Evolutionary conservation across 2,797 vertebrate genomes (phyloP).

Genomic region (Zonotrichia albicollis): DNA sequence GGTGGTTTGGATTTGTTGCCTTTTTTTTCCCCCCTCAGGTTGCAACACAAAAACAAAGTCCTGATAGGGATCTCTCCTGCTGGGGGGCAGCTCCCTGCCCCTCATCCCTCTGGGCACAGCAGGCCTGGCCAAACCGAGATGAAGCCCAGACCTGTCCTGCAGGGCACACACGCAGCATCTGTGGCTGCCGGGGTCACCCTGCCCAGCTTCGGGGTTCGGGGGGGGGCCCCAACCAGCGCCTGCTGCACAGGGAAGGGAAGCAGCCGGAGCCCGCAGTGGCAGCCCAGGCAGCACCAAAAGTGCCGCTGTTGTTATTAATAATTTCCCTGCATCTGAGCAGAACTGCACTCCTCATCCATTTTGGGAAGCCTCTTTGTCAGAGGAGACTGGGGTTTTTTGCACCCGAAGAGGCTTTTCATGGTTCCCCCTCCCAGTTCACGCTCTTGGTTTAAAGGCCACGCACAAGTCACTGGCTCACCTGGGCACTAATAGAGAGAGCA

Average conservation of each 20-base stretch:
- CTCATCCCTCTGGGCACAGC: not conserved
- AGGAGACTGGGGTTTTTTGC: not conserved
- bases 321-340: slow-evolving; percentile 24
- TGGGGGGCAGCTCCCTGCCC: slow-evolving; percentile 4
- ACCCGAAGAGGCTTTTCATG: not conserved
- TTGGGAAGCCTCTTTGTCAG: slow-evolving; percentile 25
- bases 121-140: not conserved
- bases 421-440: not conserved
- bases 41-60: slow-evolving; percentile 40
- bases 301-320: not conserved
- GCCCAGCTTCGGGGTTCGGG: not conserved
- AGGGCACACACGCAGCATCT: not conserved
- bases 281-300: not conserved
- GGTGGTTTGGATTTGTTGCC: not conserved
- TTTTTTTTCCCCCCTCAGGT: not conserved
- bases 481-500: not conserved
- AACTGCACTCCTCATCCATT: slow-evolving; percentile 27
- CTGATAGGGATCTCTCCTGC: slow-evolving; percentile 6
- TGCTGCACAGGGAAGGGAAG: not conserved
- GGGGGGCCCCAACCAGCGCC: not conserved
- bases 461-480: not conserved
- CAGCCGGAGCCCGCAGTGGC: accelerated
- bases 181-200: not conserved
- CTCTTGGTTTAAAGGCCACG: not conserved
- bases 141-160: not conserved